These are phyloP conservation scores for Leucophenga maculata DNA, from an alignment of 2,888 invertebrate species.

Conservation along the genomic window DNA sequence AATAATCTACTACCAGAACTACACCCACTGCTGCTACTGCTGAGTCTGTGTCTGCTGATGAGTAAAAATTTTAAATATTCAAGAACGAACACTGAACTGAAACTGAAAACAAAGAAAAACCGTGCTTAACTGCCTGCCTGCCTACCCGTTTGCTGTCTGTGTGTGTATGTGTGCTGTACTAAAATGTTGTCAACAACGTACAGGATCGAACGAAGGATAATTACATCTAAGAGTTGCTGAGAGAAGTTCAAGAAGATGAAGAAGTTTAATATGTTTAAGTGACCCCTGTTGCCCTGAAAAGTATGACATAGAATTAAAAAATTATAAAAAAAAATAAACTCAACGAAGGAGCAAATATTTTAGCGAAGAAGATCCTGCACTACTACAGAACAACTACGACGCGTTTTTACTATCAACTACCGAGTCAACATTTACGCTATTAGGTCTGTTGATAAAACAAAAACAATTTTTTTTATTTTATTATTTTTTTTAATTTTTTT, in stretches of 20 bases:
- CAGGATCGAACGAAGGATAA: too few relatives aligned
- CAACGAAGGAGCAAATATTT: not conserved
- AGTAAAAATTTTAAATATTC: too few relatives aligned
- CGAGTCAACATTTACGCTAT: slow-evolving; percentile 20
- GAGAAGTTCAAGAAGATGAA: too few relatives aligned
- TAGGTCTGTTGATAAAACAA: slow-evolving; percentile 47
- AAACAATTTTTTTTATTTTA: slow-evolving; percentile 29
- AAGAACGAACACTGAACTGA: too few relatives aligned
- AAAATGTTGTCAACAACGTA: not conserved
- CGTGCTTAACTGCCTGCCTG: slow-evolving; percentile 32
- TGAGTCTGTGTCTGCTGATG: slow-evolving; percentile 46
- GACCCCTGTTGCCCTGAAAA: not conserved
- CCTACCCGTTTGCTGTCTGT: slow-evolving; percentile 33
- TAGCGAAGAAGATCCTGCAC: not conserved
- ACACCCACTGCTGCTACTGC: slow-evolving; percentile 68
- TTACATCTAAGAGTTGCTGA: too few relatives aligned
- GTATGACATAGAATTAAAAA: not conserved
- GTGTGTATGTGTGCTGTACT: slow-evolving; percentile 31
- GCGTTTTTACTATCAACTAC: not conserved
- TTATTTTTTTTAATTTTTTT: slow-evolving; percentile 27
- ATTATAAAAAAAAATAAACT: not conserved
- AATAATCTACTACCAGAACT: slow-evolving; percentile 69
- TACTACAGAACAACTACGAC: not conserved
- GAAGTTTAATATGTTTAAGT: too few relatives aligned
- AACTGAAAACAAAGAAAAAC: too few relatives aligned